These are phyloP conservation scores for Ammospiza caudacuta DNA, from an alignment of 2,113 vertebrate species.

Conservation along the genomic window DNA sequence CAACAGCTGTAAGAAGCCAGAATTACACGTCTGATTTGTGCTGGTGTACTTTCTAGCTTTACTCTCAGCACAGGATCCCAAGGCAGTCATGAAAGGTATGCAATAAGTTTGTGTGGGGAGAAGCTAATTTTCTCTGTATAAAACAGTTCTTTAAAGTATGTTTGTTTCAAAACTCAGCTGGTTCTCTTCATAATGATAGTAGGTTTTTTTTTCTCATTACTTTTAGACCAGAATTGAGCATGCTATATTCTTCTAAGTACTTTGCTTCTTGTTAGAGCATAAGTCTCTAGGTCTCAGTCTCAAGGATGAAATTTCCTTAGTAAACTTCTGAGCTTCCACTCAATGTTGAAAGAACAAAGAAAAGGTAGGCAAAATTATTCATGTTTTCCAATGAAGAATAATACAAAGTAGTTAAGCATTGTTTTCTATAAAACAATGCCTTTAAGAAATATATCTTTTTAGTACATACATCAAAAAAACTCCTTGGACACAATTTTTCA, in stretches of 20 bases:
- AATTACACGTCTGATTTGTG: background rate
- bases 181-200: background rate
- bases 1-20: background rate
- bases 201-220: background rate
- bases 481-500: background rate
- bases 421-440: background rate
- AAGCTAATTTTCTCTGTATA: slow-evolving; percentile 23
- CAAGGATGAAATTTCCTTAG: background rate
- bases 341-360: background rate
- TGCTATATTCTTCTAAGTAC: background rate
- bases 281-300: background rate
- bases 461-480: background rate
- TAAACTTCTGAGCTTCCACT: background rate
- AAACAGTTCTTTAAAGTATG: slow-evolving; percentile 2
- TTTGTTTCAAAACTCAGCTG: background rate
- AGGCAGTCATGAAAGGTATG: slow-evolving; percentile 16
- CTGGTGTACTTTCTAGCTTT: background rate
- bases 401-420: background rate
- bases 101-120: background rate
- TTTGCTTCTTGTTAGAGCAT: background rate
- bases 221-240: background rate
- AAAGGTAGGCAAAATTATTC: background rate
- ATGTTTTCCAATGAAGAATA: background rate
- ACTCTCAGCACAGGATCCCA: background rate
- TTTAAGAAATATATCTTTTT: background rate